phyloP scores from a whole-genome alignment of 1,140 invertebrate species.

The Lineus longissimus region DNA sequence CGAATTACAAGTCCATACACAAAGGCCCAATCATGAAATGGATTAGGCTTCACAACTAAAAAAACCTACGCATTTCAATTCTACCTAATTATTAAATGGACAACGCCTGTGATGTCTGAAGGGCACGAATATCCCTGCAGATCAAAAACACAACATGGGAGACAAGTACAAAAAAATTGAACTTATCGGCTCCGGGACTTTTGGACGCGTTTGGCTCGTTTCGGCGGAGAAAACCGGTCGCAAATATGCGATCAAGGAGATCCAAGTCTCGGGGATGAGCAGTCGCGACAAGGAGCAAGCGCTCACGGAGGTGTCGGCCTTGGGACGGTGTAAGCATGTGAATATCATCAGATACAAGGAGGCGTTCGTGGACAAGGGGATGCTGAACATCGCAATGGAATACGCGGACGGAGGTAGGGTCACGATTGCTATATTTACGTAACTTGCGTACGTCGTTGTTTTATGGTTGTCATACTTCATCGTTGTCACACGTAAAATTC shows the following conservation, averaged over 20 bases:
- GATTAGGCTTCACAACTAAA: no score
- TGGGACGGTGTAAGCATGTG: constrained; percentile 55
- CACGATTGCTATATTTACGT: not conserved
- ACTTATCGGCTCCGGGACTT: constrained; percentile 59
- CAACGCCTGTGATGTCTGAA: no score
- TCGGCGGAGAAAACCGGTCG: constrained; percentile 53
- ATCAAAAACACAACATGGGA: no score
- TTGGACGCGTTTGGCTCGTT: constrained; percentile 63
- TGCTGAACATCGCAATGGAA: constrained; percentile 58
- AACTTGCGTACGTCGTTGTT: not conserved
- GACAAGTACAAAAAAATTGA: constrained; percentile 29
- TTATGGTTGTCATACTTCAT: not conserved
- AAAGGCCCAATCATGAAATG: no score
- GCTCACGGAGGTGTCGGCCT: constrained; percentile 49
- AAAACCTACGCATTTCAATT: no score
- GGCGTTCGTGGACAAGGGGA: constrained; percentile 49
- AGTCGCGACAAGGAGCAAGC: constrained; percentile 57
- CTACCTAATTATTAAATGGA: no score
- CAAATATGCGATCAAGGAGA: constrained; percentile 62
- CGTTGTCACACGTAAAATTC: not conserved
- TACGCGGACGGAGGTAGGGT: constrained; percentile 59
- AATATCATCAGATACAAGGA: constrained; percentile 57
- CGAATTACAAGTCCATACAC: no score
- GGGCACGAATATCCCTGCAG: no score
- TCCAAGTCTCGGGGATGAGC: constrained; percentile 56